Conservation (phyloP, 2,888 invertebrate genomes). For the Schizaphis graminum region DNA sequence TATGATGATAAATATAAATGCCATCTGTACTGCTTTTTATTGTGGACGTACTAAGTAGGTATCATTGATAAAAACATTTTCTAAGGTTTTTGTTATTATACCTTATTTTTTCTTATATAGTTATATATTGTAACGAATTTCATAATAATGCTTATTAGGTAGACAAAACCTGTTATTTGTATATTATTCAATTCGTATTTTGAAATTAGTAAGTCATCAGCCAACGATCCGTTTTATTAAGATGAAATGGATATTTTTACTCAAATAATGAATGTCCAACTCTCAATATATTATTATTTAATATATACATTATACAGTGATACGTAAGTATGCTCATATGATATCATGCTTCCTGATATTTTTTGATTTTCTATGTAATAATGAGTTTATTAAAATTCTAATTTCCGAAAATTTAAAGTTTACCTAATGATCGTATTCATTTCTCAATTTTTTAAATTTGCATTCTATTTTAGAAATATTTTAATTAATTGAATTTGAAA, state of each 20-base stretch:
- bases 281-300: not conserved
- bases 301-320: not conserved
- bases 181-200: not conserved
- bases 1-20: not conserved
- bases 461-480: not conserved
- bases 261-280: not conserved
- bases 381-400: not conserved
- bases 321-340: not conserved
- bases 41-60: not conserved
- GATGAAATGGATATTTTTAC: not conserved
- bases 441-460: not conserved
- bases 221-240: not conserved
- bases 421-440: not conserved
- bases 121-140: not conserved
- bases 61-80: conserved; percentile 33
- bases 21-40: conserved; percentile 18
- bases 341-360: not conserved
- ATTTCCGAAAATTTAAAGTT: not conserved
- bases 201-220: not conserved
- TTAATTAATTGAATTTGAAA: not conserved
- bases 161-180: not conserved
- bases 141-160: not conserved
- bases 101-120: not conserved
- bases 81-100: conserved; percentile 1
- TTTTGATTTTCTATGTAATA: not conserved